Percentiles rank a stretch among this genome's conserved stretches.
Conservation (phyloP, 92 coral and sea anemone genomes). For the Phenganax subtilis region DNA sequence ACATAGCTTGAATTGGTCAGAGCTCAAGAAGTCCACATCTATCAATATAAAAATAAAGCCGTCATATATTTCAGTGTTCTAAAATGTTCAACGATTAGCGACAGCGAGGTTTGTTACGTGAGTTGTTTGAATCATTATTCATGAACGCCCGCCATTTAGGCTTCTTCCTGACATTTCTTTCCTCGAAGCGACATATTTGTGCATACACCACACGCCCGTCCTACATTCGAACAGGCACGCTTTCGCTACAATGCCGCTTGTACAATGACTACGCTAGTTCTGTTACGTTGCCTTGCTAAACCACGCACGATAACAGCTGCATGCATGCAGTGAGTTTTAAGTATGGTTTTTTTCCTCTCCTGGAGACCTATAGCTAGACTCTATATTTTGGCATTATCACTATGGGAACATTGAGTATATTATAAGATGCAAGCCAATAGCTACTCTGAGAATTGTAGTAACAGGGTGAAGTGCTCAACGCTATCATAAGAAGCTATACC, state of each 20-base stretch:
- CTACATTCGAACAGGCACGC: conserved; percentile 18
- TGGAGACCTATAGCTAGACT: too few relatives aligned
- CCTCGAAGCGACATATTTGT: background rate
- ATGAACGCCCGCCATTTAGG: conserved; percentile 19
- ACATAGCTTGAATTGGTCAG: background rate
- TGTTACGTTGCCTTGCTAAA: too few relatives aligned
- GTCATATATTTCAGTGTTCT: background rate
- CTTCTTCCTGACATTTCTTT: conserved; percentile 34
- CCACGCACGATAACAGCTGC: too few relatives aligned
- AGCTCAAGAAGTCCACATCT: conserved; percentile 14
- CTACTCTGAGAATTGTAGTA: too few relatives aligned
- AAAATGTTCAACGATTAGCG: conserved; percentile 4
- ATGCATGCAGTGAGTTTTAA: too few relatives aligned
- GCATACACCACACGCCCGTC: conserved; percentile 17
- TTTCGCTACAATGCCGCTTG: background rate
- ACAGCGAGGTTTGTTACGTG: conserved; percentile 36
- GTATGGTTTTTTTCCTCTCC: too few relatives aligned
- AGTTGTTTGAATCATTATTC: conserved; percentile 41
- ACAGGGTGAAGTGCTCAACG: too few relatives aligned
- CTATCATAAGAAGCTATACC: too few relatives aligned
- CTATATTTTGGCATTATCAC: too few relatives aligned
- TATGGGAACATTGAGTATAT: too few relatives aligned
- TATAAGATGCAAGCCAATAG: too few relatives aligned
- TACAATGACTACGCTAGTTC: background rate
- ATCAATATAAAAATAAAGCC: background rate